These are phyloP conservation scores for Pseudotriccus pelzelni DNA, from an alignment of 2,797 vertebrate genomes.

Conservation along the genomic window DNA sequence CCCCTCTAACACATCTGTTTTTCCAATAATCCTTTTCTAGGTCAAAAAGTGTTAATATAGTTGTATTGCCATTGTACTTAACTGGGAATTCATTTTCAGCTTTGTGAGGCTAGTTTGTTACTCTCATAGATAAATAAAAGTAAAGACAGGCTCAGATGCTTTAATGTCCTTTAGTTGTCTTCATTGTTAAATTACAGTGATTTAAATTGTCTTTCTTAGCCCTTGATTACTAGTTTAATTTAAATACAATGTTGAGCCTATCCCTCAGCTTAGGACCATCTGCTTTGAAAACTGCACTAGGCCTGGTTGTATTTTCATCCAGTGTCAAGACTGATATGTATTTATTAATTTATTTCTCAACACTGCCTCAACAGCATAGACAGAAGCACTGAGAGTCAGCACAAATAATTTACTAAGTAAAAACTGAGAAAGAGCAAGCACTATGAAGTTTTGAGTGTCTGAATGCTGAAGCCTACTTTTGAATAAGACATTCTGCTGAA, in stretches of 20 bases:
- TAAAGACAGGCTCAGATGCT: background rate
- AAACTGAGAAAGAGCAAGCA: background rate
- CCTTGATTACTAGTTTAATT: background rate
- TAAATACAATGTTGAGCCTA: background rate
- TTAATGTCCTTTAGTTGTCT: background rate
- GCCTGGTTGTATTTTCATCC: background rate
- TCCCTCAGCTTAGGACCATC: background rate
- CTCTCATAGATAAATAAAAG: background rate
- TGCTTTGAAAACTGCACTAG: background rate
- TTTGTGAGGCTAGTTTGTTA: background rate
- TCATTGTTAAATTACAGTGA: background rate
- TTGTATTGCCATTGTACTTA: background rate
- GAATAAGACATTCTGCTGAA: background rate
- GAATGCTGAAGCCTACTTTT: background rate
- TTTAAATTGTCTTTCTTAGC: background rate
- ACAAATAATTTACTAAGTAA: background rate
- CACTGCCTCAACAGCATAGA: accelerated
- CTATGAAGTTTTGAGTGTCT: background rate
- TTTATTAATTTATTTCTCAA: background rate
- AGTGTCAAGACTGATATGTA: background rate
- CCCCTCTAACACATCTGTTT: background rate
- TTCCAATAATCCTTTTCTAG: background rate
- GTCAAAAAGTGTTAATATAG: background rate
- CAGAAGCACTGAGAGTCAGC: background rate
- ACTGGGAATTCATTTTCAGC: background rate